Conservation (phyloP, 1,140 invertebrate genomes). For the Orussus abietinus region DNA sequence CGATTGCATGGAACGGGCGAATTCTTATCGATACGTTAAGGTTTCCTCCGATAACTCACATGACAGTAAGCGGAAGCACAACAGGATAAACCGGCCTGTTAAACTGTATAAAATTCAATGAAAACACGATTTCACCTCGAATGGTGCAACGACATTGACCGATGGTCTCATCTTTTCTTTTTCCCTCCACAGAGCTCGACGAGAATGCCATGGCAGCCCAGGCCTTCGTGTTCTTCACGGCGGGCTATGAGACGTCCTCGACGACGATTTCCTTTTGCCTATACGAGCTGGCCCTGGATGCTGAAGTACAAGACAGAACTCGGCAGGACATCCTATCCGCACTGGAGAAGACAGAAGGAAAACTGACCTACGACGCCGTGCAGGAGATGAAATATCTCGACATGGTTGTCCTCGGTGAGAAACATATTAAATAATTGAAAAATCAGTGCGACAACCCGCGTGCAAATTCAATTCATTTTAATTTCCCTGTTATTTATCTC, state of each 20-base stretch:
- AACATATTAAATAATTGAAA: constrained; percentile 8
- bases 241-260: constrained; percentile 76
- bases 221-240: constrained; percentile 67
- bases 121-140: too few species aligned
- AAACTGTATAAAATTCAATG: too few species aligned
- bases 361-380: constrained; percentile 61
- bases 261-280: constrained; percentile 63
- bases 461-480: constrained; percentile 22
- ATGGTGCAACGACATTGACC: too few species aligned
- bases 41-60: too few species aligned
- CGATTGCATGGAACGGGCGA: too few species aligned
- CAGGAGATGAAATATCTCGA: constrained; percentile 61
- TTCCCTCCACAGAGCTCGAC: constrained; percentile 19
- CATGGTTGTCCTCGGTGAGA: constrained; percentile 55
- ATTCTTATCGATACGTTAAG: too few species aligned
- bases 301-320: constrained; percentile 63
- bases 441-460: constrained; percentile 10
- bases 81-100: too few species aligned
- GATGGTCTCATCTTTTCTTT: too few species aligned
- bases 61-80: too few species aligned
- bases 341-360: constrained; percentile 43
- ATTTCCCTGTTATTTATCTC: too few species aligned
- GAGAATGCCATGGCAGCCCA: constrained; percentile 63
- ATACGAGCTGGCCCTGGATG: constrained; percentile 65
- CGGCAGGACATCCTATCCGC: constrained; percentile 61